Percentiles rank a stretch among this genome's conserved stretches.
These are phyloP conservation scores for Oriolus oriolus DNA, from an alignment of 2,113 vertebrate species.

Conservation along the genomic window DNA sequence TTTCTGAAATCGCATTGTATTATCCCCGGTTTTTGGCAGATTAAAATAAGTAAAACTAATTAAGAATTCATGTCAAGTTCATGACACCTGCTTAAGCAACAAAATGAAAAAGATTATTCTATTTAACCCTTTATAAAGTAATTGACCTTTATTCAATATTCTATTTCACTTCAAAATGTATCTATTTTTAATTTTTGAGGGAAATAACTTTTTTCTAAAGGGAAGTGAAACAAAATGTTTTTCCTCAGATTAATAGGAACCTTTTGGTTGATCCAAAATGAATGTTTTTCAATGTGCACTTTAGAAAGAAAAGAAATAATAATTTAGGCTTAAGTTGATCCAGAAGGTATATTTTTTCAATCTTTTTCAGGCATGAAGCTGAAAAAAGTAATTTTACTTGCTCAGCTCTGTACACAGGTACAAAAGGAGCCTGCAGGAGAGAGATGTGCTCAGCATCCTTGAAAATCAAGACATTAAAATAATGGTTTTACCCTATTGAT, in stretches of 20 bases:
- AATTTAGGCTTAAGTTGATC: background rate
- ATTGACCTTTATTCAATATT: background rate
- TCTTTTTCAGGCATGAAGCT: background rate
- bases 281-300: background rate
- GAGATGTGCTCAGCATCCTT: slow-evolving; percentile 18
- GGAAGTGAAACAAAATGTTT: background rate
- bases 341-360: background rate
- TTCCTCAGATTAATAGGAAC: background rate
- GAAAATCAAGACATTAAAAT: slow-evolving; percentile 18
- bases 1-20: background rate
- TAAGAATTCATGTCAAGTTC: background rate
- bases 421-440: background rate
- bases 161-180: background rate
- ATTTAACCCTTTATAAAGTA: background rate
- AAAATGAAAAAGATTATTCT: background rate
- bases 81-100: background rate
- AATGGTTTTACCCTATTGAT: slow-evolving; percentile 14
- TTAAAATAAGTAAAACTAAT: background rate
- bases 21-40: background rate
- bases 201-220: background rate
- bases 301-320: background rate
- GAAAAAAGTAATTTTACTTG: background rate
- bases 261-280: background rate
- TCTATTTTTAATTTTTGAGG: background rate
- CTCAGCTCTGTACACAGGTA: background rate